These are phyloP conservation scores for Ianthella basta DNA, from an alignment of 37 sponge, comb jelly and placozoan species.

Conservation along the genomic window DNA sequence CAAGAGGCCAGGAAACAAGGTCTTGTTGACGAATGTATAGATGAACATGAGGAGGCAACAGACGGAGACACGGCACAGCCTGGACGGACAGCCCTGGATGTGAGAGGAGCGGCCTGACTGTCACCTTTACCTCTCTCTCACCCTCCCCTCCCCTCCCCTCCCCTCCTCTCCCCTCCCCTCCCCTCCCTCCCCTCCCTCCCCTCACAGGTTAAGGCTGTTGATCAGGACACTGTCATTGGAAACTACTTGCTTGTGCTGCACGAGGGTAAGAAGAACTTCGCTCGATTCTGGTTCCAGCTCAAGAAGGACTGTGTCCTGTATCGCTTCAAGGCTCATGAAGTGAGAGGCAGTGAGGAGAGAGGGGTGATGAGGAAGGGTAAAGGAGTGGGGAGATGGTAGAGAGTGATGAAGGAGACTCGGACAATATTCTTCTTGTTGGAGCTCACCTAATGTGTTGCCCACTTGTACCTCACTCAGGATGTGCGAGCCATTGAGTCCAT, in stretches of 20 bases:
- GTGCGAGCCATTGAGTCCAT: constrained; percentile 60
- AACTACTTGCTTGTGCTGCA: constrained; percentile 52
- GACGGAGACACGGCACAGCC: background rate
- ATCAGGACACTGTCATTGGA: constrained; percentile 56
- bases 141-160: background rate
- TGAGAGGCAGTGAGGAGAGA: constrained; percentile 1
- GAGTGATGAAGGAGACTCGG: background rate
- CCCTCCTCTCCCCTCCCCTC: background rate
- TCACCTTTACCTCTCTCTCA: background rate
- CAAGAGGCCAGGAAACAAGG: background rate
- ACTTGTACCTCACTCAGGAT: constrained; percentile 42
- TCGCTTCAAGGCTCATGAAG: constrained; percentile 91
- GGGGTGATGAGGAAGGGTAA: background rate
- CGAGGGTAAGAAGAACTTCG: constrained; percentile 58
- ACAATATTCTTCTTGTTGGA: background rate
- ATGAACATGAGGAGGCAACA: background rate
- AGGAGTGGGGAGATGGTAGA: background rate
- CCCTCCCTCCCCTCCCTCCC: constrained; percentile 4
- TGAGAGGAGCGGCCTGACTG: background rate
- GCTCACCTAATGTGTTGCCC: background rate
- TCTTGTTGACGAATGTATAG: background rate
- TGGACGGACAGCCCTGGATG: constrained; percentile 38
- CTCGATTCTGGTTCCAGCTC: constrained; percentile 73
- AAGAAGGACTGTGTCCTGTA: constrained; percentile 80
- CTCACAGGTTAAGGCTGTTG: constrained; percentile 32